Evolutionary conservation across 2,888 invertebrate species (phyloP).

Genomic region (Nipponacmea schrenckii): DNA sequence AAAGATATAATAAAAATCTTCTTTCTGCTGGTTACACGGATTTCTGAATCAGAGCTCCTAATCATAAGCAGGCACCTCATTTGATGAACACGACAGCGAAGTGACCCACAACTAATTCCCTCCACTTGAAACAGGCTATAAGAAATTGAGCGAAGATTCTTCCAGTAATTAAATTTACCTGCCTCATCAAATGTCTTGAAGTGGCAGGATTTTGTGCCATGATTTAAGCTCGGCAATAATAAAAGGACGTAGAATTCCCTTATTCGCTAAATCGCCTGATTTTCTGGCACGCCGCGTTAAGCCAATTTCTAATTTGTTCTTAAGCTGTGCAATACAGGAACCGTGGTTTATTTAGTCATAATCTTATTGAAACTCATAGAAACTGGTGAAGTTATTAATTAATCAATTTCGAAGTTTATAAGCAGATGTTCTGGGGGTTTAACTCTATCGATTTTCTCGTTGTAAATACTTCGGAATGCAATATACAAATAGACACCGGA

Average conservation of each 20-base stretch:
- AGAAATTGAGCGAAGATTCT: constrained; percentile 5
- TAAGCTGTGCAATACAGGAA: neutral
- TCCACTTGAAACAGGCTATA: neutral
- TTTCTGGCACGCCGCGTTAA: neutral
- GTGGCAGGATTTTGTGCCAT: neutral
- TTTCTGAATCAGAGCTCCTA: constrained; percentile 1
- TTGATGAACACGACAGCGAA: constrained; percentile 1
- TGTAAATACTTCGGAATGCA: too few species aligned
- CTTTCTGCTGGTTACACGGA: neutral
- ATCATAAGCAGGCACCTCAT: neutral
- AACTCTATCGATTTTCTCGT: neutral
- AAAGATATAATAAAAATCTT: constrained; percentile 4
- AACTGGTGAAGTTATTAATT: neutral
- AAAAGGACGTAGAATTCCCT: neutral
- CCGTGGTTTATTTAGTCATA: too few species aligned
- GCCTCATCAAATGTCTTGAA: neutral
- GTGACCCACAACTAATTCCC: neutral
- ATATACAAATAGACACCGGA: too few species aligned
- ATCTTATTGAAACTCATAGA: too few species aligned
- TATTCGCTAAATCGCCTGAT: constrained; percentile 4
- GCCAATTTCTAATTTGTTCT: constrained; percentile 6
- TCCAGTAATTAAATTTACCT: constrained; percentile 6
- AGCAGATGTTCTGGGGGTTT: neutral
- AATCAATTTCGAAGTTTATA: neutral
- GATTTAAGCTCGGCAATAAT: neutral